Conservation (phyloP, 2,113 vertebrate species). For the Cochlearius cochlearius region DNA sequence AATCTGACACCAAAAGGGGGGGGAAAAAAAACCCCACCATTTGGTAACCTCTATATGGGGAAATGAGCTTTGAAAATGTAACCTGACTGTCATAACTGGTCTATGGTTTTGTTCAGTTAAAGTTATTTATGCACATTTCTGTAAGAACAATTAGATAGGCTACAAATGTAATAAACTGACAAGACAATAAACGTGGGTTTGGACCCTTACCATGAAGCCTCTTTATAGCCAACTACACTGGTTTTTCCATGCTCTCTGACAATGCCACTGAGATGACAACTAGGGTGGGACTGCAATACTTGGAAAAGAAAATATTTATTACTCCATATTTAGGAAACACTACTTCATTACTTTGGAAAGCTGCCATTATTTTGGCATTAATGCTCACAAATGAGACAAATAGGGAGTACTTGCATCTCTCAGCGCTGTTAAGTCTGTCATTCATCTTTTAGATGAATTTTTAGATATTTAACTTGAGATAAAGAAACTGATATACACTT, state of each 20-base stretch:
- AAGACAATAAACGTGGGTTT: background rate
- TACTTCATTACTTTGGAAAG: background rate
- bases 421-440: background rate
- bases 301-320: slow-evolving; percentile 27
- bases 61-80: background rate
- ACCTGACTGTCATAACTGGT: background rate
- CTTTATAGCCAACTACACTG: background rate
- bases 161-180: background rate
- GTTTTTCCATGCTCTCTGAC: background rate
- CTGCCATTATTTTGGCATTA: background rate
- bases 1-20: background rate
- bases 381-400: background rate
- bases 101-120: background rate
- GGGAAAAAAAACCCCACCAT: background rate
- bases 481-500: background rate
- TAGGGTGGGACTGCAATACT: slow-evolving; percentile 26
- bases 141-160: background rate
- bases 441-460: background rate
- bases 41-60: background rate
- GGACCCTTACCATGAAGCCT: background rate
- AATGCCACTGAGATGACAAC: background rate
- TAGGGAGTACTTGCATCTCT: background rate
- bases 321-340: slow-evolving; percentile 27
- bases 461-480: background rate
- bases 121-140: background rate